phyloP scores from a whole-genome alignment of 1,140 invertebrate genomes.

The Zaprionus davidi region DNA sequence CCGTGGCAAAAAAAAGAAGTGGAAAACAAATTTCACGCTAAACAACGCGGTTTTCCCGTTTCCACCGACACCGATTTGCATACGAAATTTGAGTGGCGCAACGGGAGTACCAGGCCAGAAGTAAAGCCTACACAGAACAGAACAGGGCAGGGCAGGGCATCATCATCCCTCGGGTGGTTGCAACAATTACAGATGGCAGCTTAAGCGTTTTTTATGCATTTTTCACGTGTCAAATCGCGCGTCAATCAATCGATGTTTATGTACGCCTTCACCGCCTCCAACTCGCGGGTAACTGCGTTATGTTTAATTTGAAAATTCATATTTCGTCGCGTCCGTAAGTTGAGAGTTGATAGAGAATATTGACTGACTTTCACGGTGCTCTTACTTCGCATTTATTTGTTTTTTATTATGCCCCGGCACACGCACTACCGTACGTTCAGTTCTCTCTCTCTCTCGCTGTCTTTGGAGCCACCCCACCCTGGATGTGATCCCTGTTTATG shows the following conservation, averaged over 20 bases:
- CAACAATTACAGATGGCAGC: constrained; percentile 74
- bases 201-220: constrained; percentile 69
- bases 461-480: constrained; percentile 1
- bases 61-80: constrained; percentile 64
- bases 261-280: constrained; percentile 21
- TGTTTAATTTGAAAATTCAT: constrained; percentile 83
- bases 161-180: constrained; percentile 56
- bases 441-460: constrained; percentile 4
- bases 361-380: constrained; percentile 54
- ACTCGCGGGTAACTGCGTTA: constrained; percentile 18
- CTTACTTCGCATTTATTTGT: constrained; percentile 70
- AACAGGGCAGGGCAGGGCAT: constrained; percentile 17
- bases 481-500: constrained; percentile 47
- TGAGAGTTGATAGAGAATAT: constrained; percentile 42
- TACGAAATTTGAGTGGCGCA: constrained; percentile 63
- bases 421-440: constrained; percentile 32
- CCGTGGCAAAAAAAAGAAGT: constrained; percentile 11
- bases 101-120: constrained; percentile 24
- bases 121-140: background rate
- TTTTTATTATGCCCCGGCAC: constrained; percentile 72
- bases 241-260: constrained; percentile 76
- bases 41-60: constrained; percentile 73
- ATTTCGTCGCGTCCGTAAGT: constrained; percentile 66
- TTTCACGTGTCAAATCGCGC: constrained; percentile 82
- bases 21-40: constrained; percentile 83